Evolutionary conservation across 2,113 vertebrate species (phyloP).

Genomic region (Pseudorhombus dupliciocellatus): DNA sequence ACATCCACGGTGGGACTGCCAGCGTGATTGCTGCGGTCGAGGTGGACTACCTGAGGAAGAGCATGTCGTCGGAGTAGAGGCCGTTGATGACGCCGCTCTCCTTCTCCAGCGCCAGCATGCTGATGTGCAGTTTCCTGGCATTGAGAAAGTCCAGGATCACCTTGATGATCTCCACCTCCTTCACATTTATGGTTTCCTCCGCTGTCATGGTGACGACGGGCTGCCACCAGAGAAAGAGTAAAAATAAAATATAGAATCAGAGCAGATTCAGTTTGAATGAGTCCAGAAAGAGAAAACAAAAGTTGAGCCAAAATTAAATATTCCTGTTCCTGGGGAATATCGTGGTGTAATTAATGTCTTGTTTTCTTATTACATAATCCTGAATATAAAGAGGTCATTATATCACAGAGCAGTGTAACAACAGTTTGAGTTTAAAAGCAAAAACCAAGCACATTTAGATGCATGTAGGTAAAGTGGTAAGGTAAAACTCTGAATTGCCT

Average conservation of each 20-base stretch:
- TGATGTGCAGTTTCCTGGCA: slow-evolving; percentile 96
- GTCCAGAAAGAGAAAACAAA: too few relatives aligned
- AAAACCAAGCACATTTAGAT: neutral
- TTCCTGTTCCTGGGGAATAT: too few relatives aligned
- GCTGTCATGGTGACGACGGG: slow-evolving; percentile 89
- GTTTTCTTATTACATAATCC: too few relatives aligned
- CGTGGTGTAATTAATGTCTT: too few relatives aligned
- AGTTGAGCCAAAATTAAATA: too few relatives aligned
- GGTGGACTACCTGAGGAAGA: slow-evolving; percentile 89
- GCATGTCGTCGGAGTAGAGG: slow-evolving; percentile 98
- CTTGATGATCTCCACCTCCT: slow-evolving; percentile 98
- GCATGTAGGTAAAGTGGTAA: neutral
- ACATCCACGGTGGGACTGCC: neutral
- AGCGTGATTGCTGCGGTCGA: neutral
- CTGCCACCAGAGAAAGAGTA: slow-evolving; percentile 29
- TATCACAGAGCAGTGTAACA: too few relatives aligned
- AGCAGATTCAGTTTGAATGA: neutral
- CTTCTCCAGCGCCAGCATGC: slow-evolving; percentile 97
- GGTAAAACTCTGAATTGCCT: neutral
- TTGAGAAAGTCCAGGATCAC: slow-evolving; percentile 96
- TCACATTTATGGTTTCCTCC: slow-evolving; percentile 98
- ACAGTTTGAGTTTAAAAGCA: too few relatives aligned
- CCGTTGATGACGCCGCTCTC: slow-evolving; percentile 99
- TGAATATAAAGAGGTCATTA: too few relatives aligned
- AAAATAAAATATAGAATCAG: neutral